A percentile compares a stretch with the other conserved stretches of the same genome.
phyloP scores from a whole-genome alignment of 1,140 invertebrate genomes.

The Colletes gigas region DNA sequence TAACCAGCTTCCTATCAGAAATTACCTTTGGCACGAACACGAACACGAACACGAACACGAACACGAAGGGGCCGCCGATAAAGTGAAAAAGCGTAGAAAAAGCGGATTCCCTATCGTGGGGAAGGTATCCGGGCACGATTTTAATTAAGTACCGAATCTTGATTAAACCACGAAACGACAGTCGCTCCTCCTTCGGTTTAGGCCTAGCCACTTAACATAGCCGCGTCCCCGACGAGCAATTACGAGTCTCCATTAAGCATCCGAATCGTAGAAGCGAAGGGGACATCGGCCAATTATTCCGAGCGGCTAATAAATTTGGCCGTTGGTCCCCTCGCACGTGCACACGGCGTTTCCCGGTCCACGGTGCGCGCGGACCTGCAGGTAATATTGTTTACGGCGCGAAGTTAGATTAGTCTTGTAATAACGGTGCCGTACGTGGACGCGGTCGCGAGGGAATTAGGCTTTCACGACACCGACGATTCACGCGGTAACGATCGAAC shows the following conservation, averaged over 20 bases:
- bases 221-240: slow-evolving; percentile 20
- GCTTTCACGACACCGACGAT: slow-evolving; percentile 40
- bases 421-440: slow-evolving; percentile 58
- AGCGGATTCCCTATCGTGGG: no score
- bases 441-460: slow-evolving; percentile 30
- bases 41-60: no score
- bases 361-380: neutral
- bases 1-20: neutral
- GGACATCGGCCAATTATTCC: slow-evolving; percentile 40
- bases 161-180: neutral
- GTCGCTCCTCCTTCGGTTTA: no score
- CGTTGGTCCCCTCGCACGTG: neutral
- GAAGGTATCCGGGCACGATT: neutral
- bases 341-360: neutral
- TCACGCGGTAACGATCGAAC: slow-evolving; percentile 53
- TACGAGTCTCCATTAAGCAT: slow-evolving; percentile 18
- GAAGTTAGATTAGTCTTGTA: slow-evolving; percentile 65
- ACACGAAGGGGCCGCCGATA: no score
- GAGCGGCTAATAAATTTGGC: slow-evolving; percentile 52
- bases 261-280: slow-evolving; percentile 17
- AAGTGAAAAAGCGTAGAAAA: neutral
- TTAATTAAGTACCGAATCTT: slow-evolving; percentile 5
- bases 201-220: neutral
- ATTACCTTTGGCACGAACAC: neutral
- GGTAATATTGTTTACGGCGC: slow-evolving; percentile 63